Conservation (phyloP, 2,113 vertebrate species). For the Cynopterus brachyotis region DNA sequence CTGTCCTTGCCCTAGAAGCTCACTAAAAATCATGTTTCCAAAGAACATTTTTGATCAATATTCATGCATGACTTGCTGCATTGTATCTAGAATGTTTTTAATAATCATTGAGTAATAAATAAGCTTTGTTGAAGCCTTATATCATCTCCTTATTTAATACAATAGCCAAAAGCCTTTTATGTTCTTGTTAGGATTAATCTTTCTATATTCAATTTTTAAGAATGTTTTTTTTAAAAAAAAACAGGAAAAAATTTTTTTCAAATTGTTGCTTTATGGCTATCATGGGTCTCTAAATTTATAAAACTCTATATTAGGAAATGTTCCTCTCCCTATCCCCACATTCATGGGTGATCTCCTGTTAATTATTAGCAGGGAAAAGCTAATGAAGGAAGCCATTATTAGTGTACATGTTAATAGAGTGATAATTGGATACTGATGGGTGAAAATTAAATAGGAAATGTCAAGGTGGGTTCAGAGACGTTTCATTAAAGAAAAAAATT, state of each 20-base stretch:
- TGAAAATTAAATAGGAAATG: conserved; percentile 41
- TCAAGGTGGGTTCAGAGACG: background rate
- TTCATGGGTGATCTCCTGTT: background rate
- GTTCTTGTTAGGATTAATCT: background rate
- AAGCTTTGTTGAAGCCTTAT: background rate
- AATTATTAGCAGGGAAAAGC: background rate
- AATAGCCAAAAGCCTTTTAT: background rate
- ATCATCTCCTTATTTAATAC: background rate
- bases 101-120: background rate
- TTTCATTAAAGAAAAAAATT: conserved; percentile 3
- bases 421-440: conserved; percentile 17
- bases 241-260: background rate
- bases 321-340: too few species aligned
- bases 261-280: background rate
- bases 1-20: background rate
- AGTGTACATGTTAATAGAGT: background rate
- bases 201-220: background rate
- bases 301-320: background rate
- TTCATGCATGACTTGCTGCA: background rate
- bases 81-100: background rate
- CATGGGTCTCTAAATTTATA: background rate
- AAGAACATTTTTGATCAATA: background rate
- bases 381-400: background rate
- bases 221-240: background rate
- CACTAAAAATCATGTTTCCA: background rate